Conservation (phyloP, 2,113 vertebrate species). For the Cephalopholis sonnerati region DNA sequence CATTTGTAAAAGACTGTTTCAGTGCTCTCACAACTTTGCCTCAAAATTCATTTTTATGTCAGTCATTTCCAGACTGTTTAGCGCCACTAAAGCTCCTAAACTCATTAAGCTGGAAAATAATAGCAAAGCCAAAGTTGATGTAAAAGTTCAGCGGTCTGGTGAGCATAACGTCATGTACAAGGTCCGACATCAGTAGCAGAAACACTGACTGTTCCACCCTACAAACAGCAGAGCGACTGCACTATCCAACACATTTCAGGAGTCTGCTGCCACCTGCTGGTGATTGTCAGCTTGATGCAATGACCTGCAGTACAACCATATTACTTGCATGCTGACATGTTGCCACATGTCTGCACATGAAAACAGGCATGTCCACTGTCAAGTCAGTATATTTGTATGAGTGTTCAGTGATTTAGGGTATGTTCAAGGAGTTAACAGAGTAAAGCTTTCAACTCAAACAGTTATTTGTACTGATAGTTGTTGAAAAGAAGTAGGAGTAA, state of each 20-base stretch:
- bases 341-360: not conserved
- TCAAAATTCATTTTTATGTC: not conserved
- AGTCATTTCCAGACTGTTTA: conserved; percentile 5
- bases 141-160: not conserved
- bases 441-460: not conserved
- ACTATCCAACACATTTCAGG: not conserved
- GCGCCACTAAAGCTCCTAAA: not conserved
- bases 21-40: no score
- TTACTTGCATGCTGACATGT: not conserved
- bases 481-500: not conserved
- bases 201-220: not conserved
- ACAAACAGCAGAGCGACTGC: not conserved
- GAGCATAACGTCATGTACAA: not conserved
- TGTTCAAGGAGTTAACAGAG: not conserved
- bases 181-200: conserved; percentile 12
- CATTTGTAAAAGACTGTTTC: not conserved
- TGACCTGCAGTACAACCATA: not conserved
- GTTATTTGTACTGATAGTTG: not conserved
- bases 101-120: conserved; percentile 8
- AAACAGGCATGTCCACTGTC: not conserved
- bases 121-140: not conserved
- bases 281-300: conserved; percentile 2
- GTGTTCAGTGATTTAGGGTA: not conserved
- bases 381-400: not conserved
- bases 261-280: conserved; percentile 77